Evolutionary conservation across 2,888 invertebrate genomes (phyloP).

Genomic region (Eumacrocentrus americanus): DNA sequence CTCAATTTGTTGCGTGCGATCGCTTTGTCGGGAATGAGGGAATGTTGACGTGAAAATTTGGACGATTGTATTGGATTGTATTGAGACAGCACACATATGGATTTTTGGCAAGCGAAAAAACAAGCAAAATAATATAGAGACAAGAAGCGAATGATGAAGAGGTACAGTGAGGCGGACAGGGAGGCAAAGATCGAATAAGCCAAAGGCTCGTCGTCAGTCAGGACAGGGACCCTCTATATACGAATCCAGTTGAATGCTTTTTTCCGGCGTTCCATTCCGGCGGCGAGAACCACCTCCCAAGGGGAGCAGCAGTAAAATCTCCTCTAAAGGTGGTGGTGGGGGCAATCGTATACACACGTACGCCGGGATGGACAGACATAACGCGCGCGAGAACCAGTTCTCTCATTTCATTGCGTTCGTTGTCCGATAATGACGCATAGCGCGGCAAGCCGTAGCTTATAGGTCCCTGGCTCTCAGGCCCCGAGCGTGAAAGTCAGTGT

Average conservation of each 20-base stretch:
- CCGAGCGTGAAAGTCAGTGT: constrained; percentile 22
- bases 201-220: constrained; percentile 14
- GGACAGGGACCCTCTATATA: constrained; percentile 14
- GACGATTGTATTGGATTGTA: constrained; percentile 11
- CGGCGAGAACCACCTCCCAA: constrained; percentile 21
- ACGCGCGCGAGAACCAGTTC: constrained; percentile 61
- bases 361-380: constrained; percentile 46
- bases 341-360: constrained; percentile 40
- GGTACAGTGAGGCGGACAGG: constrained; percentile 23
- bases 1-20: background rate
- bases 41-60: constrained; percentile 5
- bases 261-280: constrained; percentile 14
- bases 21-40: too few species aligned
- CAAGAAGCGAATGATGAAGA: constrained; percentile 29
- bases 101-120: constrained; percentile 3
- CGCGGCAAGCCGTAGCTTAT: constrained; percentile 35
- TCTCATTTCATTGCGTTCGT: constrained; percentile 62
- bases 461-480: background rate
- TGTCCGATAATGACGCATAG: constrained; percentile 62
- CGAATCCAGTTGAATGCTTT: constrained; percentile 24
- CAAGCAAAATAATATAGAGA: constrained; percentile 11
- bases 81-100: constrained; percentile 25
- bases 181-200: constrained; percentile 3
- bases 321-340: constrained; percentile 11
- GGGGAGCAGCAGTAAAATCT: constrained; percentile 18